Percentiles rank a stretch among this genome's conserved stretches.
Evolutionary conservation across 2,797 vertebrate species (phyloP).

Genomic region (Serranus cabrilla): DNA sequence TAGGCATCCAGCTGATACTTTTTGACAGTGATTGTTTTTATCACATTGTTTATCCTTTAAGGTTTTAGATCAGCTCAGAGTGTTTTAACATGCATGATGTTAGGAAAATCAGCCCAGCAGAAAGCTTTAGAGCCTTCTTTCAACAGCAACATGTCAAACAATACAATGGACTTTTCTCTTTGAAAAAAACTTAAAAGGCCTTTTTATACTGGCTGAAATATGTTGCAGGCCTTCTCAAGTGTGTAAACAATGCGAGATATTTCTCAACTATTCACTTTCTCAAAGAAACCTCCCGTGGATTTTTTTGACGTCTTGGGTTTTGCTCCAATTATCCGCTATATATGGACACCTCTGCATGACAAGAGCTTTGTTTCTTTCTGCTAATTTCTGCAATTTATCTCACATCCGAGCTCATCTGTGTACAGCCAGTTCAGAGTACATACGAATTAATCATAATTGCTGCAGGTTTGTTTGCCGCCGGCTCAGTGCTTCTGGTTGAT

Average conservation of each 20-base stretch:
- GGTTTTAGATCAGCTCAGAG: constrained; percentile 3
- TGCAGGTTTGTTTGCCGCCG: constrained; percentile 29
- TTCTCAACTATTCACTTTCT: constrained; percentile 24
- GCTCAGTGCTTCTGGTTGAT: constrained; percentile 24
- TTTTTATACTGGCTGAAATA: constrained; percentile 31
- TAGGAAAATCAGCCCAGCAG: constrained; percentile 8
- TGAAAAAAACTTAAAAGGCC: constrained; percentile 41
- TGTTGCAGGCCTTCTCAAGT: constrained; percentile 14
- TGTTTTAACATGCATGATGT: neutral
- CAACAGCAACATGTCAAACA: constrained; percentile 30
- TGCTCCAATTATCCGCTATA: constrained; percentile 59
- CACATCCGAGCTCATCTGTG: constrained; percentile 17
- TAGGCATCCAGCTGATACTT: neutral
- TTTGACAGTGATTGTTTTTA: neutral
- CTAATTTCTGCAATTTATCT: constrained; percentile 46
- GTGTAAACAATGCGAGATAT: constrained; percentile 41
- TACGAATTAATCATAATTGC: constrained; percentile 27
- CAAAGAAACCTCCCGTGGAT: constrained; percentile 11
- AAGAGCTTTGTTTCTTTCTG: constrained; percentile 22
- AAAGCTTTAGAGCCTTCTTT: constrained; percentile 25
- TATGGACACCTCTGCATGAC: constrained; percentile 25
- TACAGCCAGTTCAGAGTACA: neutral
- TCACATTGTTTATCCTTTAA: neutral
- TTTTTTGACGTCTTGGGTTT: constrained; percentile 40
- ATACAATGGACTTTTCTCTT: constrained; percentile 12